Evolutionary conservation across 2,888 invertebrate genomes (phyloP), one percentile per base, ranked within the genome.

Genomic region (Ormyrus thymus): DNA sequence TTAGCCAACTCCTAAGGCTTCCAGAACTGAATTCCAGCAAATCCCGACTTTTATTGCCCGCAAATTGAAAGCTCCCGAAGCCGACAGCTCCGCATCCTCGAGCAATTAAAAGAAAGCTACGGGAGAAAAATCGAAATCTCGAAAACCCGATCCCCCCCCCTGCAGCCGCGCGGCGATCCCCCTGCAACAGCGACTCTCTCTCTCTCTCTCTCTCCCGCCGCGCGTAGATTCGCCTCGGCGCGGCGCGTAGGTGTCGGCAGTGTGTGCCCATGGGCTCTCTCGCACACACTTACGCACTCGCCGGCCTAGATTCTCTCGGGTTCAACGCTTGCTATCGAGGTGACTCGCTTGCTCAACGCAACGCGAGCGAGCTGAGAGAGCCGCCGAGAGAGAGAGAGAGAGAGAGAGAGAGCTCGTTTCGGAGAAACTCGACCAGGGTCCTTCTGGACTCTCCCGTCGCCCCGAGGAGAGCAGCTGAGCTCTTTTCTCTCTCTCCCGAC

Each of bases 221-320:
- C 46, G 15, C 46, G n/a, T 1, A n/a, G 29, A 64, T 50, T 6
- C 15, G 75, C 61, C 59, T 75, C 58, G 75, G 75, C 58, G 68
- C 56, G 73, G 59, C 50, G 48, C 53, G 51, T 7, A 29, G 61
- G 45, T 50, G 48, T 91, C 91, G 91, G 91, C 84, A 85, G 66
- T 87, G 29, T 29, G 7, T 61, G 55, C 64, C 43, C 71, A 48
- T 51, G 51, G 71, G 50, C 71, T 71, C 29, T 43, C 59, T 55
- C 53, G 55, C 13, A 7, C 46, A 64, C 7, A 10, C 29, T 15
- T 15, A n/a, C 55, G 46, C 58, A 91, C 90, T 90, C 90, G 89
- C 90, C 91, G 91, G 92, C 92, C 89, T 89, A 89, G 89, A 89
- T 89, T 89, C 86, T 82, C 86, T 85, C 85, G 89, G 87, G 90